A percentile compares a stretch with the other conserved stretches of the same genome.
Evolutionary conservation across 2,113 vertebrate genomes (phyloP).

Genomic region (Tinamus guttatus): DNA sequence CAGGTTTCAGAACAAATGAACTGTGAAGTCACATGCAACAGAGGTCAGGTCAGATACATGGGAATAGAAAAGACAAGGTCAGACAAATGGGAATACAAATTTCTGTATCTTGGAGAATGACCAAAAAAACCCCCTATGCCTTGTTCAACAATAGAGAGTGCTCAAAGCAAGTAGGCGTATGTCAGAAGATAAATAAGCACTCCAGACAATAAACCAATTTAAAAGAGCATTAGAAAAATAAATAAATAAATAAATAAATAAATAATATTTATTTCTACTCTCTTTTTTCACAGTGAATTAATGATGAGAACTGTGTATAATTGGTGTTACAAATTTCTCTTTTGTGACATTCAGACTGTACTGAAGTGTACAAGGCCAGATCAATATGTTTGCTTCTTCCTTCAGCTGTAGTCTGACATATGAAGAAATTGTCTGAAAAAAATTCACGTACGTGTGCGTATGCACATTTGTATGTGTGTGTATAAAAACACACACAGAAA

Average conservation of each 20-base stretch:
- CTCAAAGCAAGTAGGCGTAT: not conserved
- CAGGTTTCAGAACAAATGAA: not conserved
- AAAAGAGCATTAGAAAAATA: not conserved
- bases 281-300: not conserved
- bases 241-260: too few relatives aligned
- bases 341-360: not conserved
- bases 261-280: not conserved
- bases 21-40: not conserved
- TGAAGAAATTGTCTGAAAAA: not conserved
- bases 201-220: not conserved
- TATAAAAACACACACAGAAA: too few relatives aligned
- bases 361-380: not conserved
- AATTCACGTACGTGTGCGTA: not conserved
- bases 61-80: not conserved
- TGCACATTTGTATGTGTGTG: fast-evolving
- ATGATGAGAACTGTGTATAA: not conserved
- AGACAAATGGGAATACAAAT: not conserved
- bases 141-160: not conserved
- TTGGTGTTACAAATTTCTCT: not conserved
- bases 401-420: not conserved
- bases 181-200: not conserved
- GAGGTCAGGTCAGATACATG: not conserved
- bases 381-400: not conserved
- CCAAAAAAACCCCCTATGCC: not conserved
- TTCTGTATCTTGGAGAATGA: not conserved